phyloP scores from a whole-genome alignment of 53 echinoderm and acorn worm species.

The Paracentrotus lividus region DNA sequence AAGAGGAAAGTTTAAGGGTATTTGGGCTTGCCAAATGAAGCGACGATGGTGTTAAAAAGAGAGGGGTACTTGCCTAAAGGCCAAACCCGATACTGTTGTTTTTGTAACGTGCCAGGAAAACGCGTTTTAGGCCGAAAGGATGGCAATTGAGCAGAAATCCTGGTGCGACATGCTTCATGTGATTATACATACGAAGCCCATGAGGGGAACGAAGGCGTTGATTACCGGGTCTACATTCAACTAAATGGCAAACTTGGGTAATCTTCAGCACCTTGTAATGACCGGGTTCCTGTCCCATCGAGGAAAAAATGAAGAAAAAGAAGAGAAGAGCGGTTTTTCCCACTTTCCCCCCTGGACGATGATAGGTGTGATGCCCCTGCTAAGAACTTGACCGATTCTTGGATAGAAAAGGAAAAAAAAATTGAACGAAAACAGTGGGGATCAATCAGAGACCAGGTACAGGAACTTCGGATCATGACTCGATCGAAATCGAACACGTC shows the following conservation, averaged over 20 bases:
- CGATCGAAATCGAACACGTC: constrained; percentile 59
- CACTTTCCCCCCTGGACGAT: constrained; percentile 51
- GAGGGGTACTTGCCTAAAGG: constrained; percentile 67
- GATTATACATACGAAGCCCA: constrained; percentile 72
- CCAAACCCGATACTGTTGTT: constrained; percentile 73
- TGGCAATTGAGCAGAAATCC: constrained; percentile 74
- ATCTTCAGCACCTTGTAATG: constrained; percentile 73
- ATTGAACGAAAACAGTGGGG: constrained; percentile 43
- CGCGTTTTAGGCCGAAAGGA: constrained; percentile 74
- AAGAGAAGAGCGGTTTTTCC: constrained; percentile 57
- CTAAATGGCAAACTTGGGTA: constrained; percentile 65
- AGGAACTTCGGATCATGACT: constrained; percentile 56
- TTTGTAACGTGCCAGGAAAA: constrained; percentile 74
- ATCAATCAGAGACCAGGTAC: constrained; percentile 55
- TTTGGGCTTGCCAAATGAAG: constrained; percentile 43
- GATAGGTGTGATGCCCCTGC: constrained; percentile 53
- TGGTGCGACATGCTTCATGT: constrained; percentile 70
- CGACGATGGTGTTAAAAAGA: constrained; percentile 46
- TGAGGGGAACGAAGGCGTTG: constrained; percentile 63
- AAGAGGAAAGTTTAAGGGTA: constrained; percentile 44
- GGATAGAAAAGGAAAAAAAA: neutral
- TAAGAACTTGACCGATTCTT: constrained; percentile 61
- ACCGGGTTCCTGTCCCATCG: constrained; percentile 54
- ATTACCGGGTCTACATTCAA: constrained; percentile 60
- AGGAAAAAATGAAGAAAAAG: constrained; percentile 24